Base-by-base conservation (phyloP, 2,113 vertebrate species). In the Alectura lathami region DNA sequence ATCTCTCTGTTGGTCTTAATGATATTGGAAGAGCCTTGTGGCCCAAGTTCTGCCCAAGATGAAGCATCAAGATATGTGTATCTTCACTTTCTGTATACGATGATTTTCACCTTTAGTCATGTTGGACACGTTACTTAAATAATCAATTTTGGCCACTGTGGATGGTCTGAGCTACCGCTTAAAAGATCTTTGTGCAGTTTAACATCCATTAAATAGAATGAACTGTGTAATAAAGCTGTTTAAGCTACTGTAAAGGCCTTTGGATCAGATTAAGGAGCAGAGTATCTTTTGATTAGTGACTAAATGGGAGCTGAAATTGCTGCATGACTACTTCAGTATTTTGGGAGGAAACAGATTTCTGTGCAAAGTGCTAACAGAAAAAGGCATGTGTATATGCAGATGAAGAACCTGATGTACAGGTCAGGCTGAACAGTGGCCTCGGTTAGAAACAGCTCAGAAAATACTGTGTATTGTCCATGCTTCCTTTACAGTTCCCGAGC, bases 391-490 rank as follows among this genome's bases (percentile, higher is more conserved):
- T 47, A 6, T 29, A 32, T n/a, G 13, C 38, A 50, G 17, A 42
- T 8, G 16, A 53, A 53, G 15, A 50, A 36, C 54, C 64, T 20
- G 40, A 9, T 48, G 13, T 5, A n/a, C 1, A 2, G 69, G 29
- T 18, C 24, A 64, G 84, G 22, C 30, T 27, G 50, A 10, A 26
- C 21, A 20, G 13, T 30, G 56, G 38, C 11, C 29, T 83, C 38
- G 15, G 13, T 60, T 64, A 88, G 70, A 68, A 51, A 18, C 21
- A 67, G 23, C 29, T 83, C 43, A 88, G 64, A 43, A 95, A 81
- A 82, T 27, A 67, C 10, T 13, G 15, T 30, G 21, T 16, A 38
- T 30, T 36, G 15, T 38, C 7, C 60, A 17, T 0, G 0, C 40
- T 74, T 85, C 60, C 21, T 4, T 53, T 32, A 24, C 10, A 12